A percentile compares a stretch with the other conserved stretches of the same genome.
Evolutionary conservation across 1,140 invertebrate species (phyloP).

Genomic region (Sipha flava): DNA sequence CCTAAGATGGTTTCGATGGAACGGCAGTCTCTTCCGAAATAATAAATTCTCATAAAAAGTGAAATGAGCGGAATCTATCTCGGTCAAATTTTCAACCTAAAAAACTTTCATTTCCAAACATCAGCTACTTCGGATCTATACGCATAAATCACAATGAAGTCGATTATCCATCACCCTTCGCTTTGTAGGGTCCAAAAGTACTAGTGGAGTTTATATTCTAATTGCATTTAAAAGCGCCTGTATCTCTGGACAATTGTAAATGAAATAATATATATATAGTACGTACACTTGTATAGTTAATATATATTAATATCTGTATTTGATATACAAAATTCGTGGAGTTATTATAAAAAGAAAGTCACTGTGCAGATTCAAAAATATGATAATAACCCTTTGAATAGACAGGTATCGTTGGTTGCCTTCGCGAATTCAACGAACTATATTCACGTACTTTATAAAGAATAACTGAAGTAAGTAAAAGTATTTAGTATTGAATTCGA

Average conservation of each 20-base stretch:
- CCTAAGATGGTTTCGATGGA: background rate
- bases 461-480: background rate
- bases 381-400: background rate
- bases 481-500: too few relatives aligned
- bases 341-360: too few relatives aligned
- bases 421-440: too few relatives aligned
- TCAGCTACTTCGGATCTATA: background rate
- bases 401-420: background rate
- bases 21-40: background rate
- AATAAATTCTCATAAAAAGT: slow-evolving; percentile 7
- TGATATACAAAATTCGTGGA: too few relatives aligned
- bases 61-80: background rate
- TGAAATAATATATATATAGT: too few relatives aligned
- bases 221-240: background rate
- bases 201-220: background rate
- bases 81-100: background rate
- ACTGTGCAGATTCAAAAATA: too few relatives aligned
- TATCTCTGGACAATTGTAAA: background rate
- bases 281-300: too few relatives aligned
- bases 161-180: background rate
- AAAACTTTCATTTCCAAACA: too few relatives aligned
- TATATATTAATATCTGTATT: too few relatives aligned
- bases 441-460: background rate
- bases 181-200: too few relatives aligned
- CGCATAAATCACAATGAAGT: background rate